A percentile compares a stretch with the other conserved stretches of the same genome.
phyloP scores from a whole-genome alignment of 2,113 vertebrate species.

The Antennarius striatus region DNA sequence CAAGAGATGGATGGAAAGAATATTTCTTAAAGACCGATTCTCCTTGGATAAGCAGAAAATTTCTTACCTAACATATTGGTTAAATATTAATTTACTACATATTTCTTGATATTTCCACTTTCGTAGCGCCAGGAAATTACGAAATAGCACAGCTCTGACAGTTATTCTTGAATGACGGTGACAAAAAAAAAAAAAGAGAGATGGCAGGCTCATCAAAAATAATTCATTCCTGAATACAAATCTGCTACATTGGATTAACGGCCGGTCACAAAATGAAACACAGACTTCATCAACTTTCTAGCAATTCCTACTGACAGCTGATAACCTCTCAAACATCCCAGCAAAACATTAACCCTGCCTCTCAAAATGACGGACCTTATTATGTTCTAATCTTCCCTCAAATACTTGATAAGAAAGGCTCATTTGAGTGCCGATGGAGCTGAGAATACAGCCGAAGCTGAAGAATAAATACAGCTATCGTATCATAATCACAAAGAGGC shows the following conservation, averaged over 20 bases:
- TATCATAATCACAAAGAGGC: constrained; percentile 68
- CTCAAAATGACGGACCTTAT: constrained; percentile 68
- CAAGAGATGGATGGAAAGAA: too few relatives aligned
- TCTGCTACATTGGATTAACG: constrained; percentile 61
- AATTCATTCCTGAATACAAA: constrained; percentile 61
- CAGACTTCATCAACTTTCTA: constrained; percentile 70
- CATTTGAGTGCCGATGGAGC: constrained; percentile 74
- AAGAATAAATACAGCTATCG: constrained; percentile 72
- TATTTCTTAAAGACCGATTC: too few relatives aligned
- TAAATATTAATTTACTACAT: background rate
- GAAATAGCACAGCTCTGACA: constrained; percentile 7
- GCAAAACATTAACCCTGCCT: constrained; percentile 70
- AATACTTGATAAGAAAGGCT: constrained; percentile 76
- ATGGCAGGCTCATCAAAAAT: constrained; percentile 51
- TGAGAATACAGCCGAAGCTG: constrained; percentile 65
- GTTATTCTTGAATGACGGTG: constrained; percentile 33
- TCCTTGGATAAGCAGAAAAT: too few relatives aligned
- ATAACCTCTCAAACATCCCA: constrained; percentile 69
- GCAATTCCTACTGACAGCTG: constrained; percentile 70
- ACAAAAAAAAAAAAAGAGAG: constrained; percentile 44
- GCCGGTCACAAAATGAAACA: constrained; percentile 63
- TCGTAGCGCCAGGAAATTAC: too few relatives aligned
- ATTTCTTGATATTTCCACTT: background rate
- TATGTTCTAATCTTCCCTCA: constrained; percentile 76
- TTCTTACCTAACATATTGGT: background rate